Base-by-base conservation (phyloP, 2,113 vertebrate species). In the Pongo pygmaeus region DNA sequence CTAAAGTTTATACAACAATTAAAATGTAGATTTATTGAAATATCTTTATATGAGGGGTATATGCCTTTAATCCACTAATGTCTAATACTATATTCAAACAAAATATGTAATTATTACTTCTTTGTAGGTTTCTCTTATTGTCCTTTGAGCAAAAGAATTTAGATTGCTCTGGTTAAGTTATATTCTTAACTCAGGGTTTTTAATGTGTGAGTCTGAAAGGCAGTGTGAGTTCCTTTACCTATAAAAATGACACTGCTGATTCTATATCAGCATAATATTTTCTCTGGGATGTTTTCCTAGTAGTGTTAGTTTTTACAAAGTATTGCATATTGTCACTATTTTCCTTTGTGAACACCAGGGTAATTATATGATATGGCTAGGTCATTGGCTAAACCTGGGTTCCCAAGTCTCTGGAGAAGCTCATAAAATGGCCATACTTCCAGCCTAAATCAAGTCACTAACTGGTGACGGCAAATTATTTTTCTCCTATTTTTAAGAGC, bases 1-100 rank as follows among this genome's bases (percentile, higher is more conserved):
- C 23, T 87, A 86, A 94, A 93, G 74, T 70, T 67, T 70, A 46
- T 83, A 14, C 12, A 86, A 17, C 89, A 43, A 81, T 77, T 92
- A 79, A 72, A 79, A 96, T 80, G 4, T 72, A 48, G 46, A 52
- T 84, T 1, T 94, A n/a, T 89, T 67, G 17, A 91, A 96, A 88
- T 89, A 93, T 88, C 22, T 87, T 92, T 86, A 81, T 67, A 35
- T 84, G 10, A 77, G 92, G 70, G 3, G 2, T 35, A 48, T 95
- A 27, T 85, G 93, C 32, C 43, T 72, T 87, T 86, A 72, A 57
- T 94, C 89, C 4, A 87, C 14, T 93, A 59, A 14, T 93, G 4
- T 87, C 27, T 95, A 93, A 94, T 74, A 20, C 93, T 88, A 59
- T 55, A 85, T 93, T 93, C 89, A 96, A 94, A 70, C 81, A 97